phyloP scores from a whole-genome alignment of 1,140 invertebrate genomes.

The Akabosia matsudoensis region DNA sequence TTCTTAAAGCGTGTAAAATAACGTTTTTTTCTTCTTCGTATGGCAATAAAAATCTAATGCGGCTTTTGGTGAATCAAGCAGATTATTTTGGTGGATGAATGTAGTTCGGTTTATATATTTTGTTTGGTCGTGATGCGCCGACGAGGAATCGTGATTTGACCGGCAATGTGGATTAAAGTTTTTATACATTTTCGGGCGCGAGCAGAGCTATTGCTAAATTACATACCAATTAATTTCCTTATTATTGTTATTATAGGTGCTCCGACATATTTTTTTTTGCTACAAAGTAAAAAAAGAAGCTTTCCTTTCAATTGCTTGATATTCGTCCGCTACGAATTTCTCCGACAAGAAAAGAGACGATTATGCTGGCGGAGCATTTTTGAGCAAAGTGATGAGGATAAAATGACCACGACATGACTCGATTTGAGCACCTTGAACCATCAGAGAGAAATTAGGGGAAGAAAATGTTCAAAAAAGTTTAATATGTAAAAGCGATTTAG shows the following conservation, averaged over 20 bases:
- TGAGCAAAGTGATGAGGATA: constrained; percentile 19
- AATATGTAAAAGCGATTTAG: background rate
- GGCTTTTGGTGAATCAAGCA: background rate
- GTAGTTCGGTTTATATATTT: background rate
- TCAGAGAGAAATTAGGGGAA: background rate
- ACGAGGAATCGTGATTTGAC: constrained; percentile 45
- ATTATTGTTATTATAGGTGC: constrained; percentile 47
- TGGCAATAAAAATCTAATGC: background rate
- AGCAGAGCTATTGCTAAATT: constrained; percentile 48
- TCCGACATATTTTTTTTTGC: constrained; percentile 43
- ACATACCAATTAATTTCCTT: constrained; percentile 46
- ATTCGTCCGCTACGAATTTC: constrained; percentile 3
- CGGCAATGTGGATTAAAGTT: constrained; percentile 46
- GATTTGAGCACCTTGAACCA: constrained; percentile 23
- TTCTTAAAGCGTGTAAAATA: too few species aligned
- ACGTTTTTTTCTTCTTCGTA: too few species aligned
- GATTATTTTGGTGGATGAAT: background rate
- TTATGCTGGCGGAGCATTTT: constrained; percentile 9
- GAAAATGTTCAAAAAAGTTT: background rate
- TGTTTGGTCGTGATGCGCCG: constrained; percentile 42
- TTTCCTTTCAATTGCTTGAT: constrained; percentile 14
- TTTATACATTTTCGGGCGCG: constrained; percentile 47
- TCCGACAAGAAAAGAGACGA: constrained; percentile 13
- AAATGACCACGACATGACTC: constrained; percentile 20
- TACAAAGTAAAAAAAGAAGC: too few species aligned